These are phyloP conservation scores for Corythornis leucogaster DNA, from an alignment of 2,797 vertebrate species.

Conservation along the genomic window DNA sequence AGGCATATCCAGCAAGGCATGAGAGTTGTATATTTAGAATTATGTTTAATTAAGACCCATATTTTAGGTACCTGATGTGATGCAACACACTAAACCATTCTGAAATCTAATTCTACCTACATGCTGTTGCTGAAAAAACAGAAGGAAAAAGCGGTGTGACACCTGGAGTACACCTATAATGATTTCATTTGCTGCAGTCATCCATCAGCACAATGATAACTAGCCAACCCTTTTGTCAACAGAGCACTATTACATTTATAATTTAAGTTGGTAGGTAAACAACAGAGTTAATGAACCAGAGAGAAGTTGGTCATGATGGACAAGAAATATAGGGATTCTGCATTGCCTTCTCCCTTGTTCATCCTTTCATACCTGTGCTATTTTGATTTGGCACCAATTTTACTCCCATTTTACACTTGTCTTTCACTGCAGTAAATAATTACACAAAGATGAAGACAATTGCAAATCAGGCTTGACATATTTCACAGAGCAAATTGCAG, in stretches of 20 bases:
- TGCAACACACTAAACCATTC: not conserved
- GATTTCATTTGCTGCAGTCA: slow-evolving; percentile 25
- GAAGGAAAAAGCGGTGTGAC: not conserved
- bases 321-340: slow-evolving; percentile 30
- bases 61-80: not conserved
- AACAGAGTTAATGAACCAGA: slow-evolving; percentile 55
- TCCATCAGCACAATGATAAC: slow-evolving; percentile 26
- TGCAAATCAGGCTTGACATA: slow-evolving; percentile 36
- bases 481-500: slow-evolving; percentile 18
- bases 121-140: not conserved
- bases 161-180: not conserved
- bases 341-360: not conserved
- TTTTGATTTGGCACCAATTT: slow-evolving; percentile 29
- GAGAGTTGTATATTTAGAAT: not conserved
- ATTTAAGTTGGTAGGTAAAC: slow-evolving; percentile 40
- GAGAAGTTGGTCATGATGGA: not conserved
- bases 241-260: slow-evolving; percentile 31
- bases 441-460: slow-evolving; percentile 26
- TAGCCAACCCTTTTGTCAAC: slow-evolving; percentile 42
- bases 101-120: not conserved
- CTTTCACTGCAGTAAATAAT: slow-evolving; percentile 30
- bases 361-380: not conserved
- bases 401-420: slow-evolving; percentile 5
- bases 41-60: not conserved
- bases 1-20: not conserved